phyloP scores from a whole-genome alignment of 1,140 invertebrate genomes.

The Calosoma granatense region DNA sequence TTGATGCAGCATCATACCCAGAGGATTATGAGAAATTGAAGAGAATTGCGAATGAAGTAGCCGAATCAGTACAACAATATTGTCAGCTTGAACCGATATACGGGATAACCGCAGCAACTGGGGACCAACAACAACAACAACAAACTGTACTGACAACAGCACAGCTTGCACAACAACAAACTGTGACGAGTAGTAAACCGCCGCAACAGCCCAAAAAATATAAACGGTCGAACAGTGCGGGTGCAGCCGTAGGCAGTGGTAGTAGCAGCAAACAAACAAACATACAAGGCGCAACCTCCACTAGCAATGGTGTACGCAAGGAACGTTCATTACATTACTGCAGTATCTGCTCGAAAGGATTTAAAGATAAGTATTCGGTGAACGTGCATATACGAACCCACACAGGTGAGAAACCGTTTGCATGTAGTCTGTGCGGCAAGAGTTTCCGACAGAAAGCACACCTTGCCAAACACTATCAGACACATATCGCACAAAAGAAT shows the following conservation, averaged over 20 bases:
- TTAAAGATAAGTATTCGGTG: constrained; percentile 89
- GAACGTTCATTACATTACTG: constrained; percentile 82
- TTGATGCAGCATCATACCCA: constrained; percentile 52
- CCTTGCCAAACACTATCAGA: constrained; percentile 94
- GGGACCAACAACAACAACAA: constrained; percentile 18
- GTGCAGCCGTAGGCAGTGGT: constrained; percentile 14
- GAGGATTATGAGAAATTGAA: constrained; percentile 66
- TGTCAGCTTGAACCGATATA: constrained; percentile 47
- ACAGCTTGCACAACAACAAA: constrained; percentile 28
- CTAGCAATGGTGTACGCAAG: constrained; percentile 54
- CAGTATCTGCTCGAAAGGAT: constrained; percentile 84
- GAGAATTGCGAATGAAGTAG: constrained; percentile 61
- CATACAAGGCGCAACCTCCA: constrained; percentile 34
- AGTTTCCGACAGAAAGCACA: constrained; percentile 94
- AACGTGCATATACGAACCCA: constrained; percentile 87
- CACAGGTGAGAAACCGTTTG: constrained; percentile 84
- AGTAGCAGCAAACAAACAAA: constrained; percentile 27
- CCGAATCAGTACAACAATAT: constrained; percentile 56
- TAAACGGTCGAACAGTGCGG: constrained; percentile 35
- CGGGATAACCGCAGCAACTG: constrained; percentile 22
- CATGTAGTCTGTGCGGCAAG: constrained; percentile 79
- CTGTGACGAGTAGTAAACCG: constrained; percentile 43
- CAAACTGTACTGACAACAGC: neutral
- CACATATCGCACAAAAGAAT: constrained; percentile 75
- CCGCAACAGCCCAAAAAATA: constrained; percentile 37